Conservation (phyloP, 92 coral and sea anemone genomes). For the Heteractis magnifica region DNA sequence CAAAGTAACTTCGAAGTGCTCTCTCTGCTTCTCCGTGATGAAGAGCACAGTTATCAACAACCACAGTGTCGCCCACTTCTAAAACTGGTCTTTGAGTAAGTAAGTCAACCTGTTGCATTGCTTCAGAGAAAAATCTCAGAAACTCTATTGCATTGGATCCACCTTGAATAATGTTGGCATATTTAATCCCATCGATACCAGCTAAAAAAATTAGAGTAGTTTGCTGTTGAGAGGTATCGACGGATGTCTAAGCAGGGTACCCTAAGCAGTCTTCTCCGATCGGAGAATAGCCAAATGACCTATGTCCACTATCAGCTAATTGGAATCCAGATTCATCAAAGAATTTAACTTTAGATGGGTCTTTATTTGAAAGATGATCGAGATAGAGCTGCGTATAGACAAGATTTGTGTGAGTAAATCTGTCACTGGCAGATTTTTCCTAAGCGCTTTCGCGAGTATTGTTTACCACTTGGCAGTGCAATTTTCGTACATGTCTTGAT, state of each 20-base stretch:
- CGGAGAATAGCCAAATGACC: conserved; percentile 30
- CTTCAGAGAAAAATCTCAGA: conserved; percentile 54
- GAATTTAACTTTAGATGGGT: conserved; percentile 44
- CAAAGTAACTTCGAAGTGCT: conserved; percentile 46
- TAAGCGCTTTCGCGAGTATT: conserved; percentile 49
- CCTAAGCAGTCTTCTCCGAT: conserved; percentile 47
- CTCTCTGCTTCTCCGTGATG: conserved; percentile 63
- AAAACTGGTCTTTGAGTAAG: conserved; percentile 42
- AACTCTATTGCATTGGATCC: conserved; percentile 53
- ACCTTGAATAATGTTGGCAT: conserved; percentile 50
- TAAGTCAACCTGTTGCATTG: conserved; percentile 49
- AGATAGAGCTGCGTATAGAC: conserved; percentile 54
- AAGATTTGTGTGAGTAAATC: conserved; percentile 43
- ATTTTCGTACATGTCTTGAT: conserved; percentile 45
- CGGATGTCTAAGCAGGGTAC: conserved; percentile 33
- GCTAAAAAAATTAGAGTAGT: conserved; percentile 47
- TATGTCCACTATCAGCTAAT: conserved; percentile 52
- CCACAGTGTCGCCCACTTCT: conserved; percentile 60
- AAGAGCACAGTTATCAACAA: conserved; percentile 53
- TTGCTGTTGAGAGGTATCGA: conserved; percentile 47
- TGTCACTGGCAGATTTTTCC: conserved; percentile 42
- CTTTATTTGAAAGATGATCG: conserved; percentile 43
- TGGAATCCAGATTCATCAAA: conserved; percentile 55
- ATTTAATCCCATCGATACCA: conserved; percentile 48
- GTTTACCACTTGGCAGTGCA: conserved; percentile 29